A percentile compares a stretch with the other conserved stretches of the same genome.
Conservation (phyloP, 2,113 vertebrate species). For the Cinclus mexicanus region DNA sequence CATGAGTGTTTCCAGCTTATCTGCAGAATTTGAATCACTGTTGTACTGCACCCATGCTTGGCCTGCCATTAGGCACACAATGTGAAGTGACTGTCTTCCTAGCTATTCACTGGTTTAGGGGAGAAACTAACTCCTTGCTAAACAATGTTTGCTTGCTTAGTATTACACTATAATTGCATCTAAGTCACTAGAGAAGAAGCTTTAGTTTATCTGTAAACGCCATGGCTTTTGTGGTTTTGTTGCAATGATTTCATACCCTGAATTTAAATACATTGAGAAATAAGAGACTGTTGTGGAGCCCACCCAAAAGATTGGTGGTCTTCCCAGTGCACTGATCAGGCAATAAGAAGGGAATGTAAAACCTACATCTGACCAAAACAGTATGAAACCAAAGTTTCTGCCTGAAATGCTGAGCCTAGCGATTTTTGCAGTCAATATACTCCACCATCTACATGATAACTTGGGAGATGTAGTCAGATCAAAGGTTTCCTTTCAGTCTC, state of each 20-base stretch:
- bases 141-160: not conserved
- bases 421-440: not conserved
- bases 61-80: not conserved
- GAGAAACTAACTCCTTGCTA: not conserved
- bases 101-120: not conserved
- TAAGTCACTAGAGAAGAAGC: not conserved
- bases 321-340: not conserved
- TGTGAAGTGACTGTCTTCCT: not conserved
- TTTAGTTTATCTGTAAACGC: conserved; percentile 1
- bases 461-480: not conserved
- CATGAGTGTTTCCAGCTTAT: not conserved
- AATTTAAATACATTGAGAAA: conserved; percentile 18
- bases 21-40: not conserved
- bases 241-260: not conserved
- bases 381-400: not conserved
- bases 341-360: not conserved
- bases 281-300: not conserved
- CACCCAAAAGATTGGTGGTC: conserved; percentile 24
- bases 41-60: not conserved
- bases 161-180: not conserved
- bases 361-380: not conserved
- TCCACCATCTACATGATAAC: not conserved
- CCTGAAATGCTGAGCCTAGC: not conserved
- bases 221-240: conserved; percentile 25
- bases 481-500: not conserved